These are phyloP conservation scores for Rhabdomys dilectus DNA, from an alignment of 2,113 vertebrate genomes.

Conservation along the genomic window DNA sequence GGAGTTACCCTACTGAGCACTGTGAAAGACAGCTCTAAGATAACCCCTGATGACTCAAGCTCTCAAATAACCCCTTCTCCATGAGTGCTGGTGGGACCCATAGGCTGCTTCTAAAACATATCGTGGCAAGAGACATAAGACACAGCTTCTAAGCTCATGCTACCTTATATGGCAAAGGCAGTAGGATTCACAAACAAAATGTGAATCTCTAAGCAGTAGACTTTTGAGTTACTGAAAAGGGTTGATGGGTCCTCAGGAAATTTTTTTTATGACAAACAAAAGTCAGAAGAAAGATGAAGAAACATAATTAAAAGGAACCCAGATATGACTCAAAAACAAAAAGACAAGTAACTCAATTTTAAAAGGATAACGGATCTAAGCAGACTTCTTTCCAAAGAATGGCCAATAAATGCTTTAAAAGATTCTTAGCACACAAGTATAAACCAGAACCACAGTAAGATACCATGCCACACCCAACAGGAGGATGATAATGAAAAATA, in stretches of 20 bases:
- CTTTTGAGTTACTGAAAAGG: not conserved
- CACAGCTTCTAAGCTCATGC: not conserved
- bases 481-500: not conserved
- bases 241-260: not conserved
- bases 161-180: not conserved
- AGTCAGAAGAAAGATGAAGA: not conserved
- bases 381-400: conserved; percentile 10
- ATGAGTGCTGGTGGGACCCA: not conserved
- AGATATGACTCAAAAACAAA: not conserved
- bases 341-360: not conserved
- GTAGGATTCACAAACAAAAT: not conserved
- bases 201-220: not conserved
- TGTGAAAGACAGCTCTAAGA: not conserved
- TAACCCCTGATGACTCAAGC: no score
- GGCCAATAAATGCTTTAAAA: not conserved
- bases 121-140: not conserved
- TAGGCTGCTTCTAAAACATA: not conserved
- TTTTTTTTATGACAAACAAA: not conserved
- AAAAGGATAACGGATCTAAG: not conserved
- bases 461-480: not conserved
- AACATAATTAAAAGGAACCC: not conserved
- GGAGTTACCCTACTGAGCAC: not conserved
- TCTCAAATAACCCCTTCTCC: no score
- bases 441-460: not conserved
- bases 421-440: not conserved